Conservation (phyloP, 1,140 invertebrate species). For the Bombus cullumanus region DNA sequence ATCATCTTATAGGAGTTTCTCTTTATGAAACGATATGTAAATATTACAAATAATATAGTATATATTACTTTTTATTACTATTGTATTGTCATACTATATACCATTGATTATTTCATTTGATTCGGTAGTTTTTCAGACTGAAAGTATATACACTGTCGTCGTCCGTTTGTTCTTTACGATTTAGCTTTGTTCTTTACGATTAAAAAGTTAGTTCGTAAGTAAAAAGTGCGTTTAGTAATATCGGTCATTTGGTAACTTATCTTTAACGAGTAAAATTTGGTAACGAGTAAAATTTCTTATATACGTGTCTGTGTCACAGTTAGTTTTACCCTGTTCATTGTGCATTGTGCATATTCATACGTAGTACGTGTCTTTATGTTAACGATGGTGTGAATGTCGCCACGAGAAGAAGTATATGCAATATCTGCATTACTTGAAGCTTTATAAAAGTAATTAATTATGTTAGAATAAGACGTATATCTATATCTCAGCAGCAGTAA, state of each 20-base stretch:
- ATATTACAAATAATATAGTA: constrained; percentile 33
- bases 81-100: constrained; percentile 17
- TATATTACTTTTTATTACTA: constrained; percentile 31
- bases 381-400: neutral
- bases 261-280: constrained; percentile 15
- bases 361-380: constrained; percentile 18
- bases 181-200: constrained; percentile 46
- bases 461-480: constrained; percentile 61
- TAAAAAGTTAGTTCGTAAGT: constrained; percentile 46
- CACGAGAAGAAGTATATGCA: constrained; percentile 25
- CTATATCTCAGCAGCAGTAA: constrained; percentile 30
- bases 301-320: neutral
- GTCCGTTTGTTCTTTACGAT: no score
- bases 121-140: neutral
- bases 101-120: constrained; percentile 23
- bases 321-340: constrained; percentile 36
- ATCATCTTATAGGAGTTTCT: constrained; percentile 16
- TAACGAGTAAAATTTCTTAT: constrained; percentile 6
- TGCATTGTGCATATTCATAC: constrained; percentile 35
- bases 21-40: constrained; percentile 22
- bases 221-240: constrained; percentile 16
- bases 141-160: constrained; percentile 33
- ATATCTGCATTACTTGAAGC: constrained; percentile 42
- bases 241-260: constrained; percentile 17
- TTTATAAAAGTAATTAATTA: constrained; percentile 59